Evolutionary conservation across 2,113 vertebrate species (phyloP), one percentile per base, ranked within the genome.

Genomic region (Pitta sordida): DNA sequence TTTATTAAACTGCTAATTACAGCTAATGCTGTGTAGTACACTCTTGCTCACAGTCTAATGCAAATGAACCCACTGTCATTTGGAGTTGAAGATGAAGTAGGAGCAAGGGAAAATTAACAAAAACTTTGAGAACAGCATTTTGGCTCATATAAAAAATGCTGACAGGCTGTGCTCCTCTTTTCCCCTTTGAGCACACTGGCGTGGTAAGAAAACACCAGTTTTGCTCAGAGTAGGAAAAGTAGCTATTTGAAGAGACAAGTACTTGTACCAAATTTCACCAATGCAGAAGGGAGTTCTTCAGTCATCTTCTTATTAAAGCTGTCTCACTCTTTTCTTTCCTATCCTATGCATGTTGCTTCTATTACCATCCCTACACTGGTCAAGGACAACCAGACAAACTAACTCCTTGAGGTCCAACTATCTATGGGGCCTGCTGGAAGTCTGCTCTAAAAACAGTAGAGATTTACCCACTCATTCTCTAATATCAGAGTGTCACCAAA

Each of bases 1-100:
- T 92, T 49, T 91, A 86, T 76, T 86, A 73, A 95, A 49, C 30
- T 52, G 32, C 8, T 91, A 73, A 92, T 89, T 92, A 49, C n/a
- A 82, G 41, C 16, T 85, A 92, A 46, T 53, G 37, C 10, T 75
- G 15, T 71, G 37, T 9, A 69, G 29, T 12, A 36, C 24, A 46
- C 5, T 27, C 36, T 39, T 88, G 60, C 18, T 59, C 48, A 82
- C 17, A 59, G 52, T 34, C 10, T 58, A 70, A 88, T 74, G 43
- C 2, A 78, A 91, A 91, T 36, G 23, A 82, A 84, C 58, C 39
- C 49, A 55, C 14, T 22, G 24, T 34, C 29, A 85, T 85, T 71
- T 77, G 37, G 58, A 81, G 43, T n/a, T 56, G n/a, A 88, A 87
- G 29, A 27, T 49, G 58, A 91, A 88, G 51, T 53, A 30, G 20